Percentiles rank a stretch among this genome's conserved stretches.
phyloP scores from a whole-genome alignment of 2,113 vertebrate genomes.

The Narcine bancroftii region DNA sequence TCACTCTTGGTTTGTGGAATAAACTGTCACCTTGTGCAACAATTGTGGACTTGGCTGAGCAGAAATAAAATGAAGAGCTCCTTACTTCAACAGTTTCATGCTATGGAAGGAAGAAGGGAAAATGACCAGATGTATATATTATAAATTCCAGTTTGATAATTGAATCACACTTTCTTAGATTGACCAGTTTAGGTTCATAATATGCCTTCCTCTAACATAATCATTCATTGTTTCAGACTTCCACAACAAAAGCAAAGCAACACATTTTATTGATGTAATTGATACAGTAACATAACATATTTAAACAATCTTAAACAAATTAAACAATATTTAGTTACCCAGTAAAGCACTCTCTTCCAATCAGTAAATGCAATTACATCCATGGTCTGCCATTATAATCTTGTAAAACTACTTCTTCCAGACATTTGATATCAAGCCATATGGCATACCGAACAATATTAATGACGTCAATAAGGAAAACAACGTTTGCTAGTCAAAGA shows the following conservation, averaged over 20 bases:
- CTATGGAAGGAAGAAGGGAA: neutral
- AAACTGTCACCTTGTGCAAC: slow-evolving; percentile 13
- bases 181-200: neutral
- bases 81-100: neutral
- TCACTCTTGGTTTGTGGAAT: slow-evolving; percentile 1
- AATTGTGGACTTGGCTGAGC: neutral
- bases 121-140: too few species aligned
- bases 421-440: slow-evolving; percentile 2
- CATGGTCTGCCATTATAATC: neutral
- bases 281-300: neutral
- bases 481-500: neutral
- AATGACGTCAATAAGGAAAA: neutral
- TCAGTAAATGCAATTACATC: slow-evolving; percentile 22
- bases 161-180: neutral
- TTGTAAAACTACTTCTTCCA: neutral
- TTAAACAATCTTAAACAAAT: neutral
- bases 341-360: neutral
- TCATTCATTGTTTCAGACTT: neutral
- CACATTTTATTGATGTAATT: neutral
- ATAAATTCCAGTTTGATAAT: neutral
- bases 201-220: neutral
- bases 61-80: neutral
- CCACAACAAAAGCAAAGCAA: neutral
- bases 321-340: slow-evolving; percentile 5
- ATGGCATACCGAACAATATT: neutral